Evolutionary conservation across 1,140 invertebrate genomes (phyloP).

Genomic region (Lineus longissimus): DNA sequence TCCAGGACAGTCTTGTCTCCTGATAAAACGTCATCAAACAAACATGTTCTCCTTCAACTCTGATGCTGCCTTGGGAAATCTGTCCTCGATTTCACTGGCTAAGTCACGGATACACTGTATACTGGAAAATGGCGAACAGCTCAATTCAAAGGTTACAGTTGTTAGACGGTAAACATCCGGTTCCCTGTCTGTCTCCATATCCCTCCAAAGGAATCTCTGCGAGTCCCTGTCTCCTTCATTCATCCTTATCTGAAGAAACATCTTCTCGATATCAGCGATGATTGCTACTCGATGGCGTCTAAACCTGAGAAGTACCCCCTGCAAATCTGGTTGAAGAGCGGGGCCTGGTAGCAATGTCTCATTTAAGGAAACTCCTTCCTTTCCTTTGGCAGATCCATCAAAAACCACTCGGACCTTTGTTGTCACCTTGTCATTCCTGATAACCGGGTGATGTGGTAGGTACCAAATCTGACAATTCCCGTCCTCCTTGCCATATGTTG

Average conservation of each 20-base stretch:
- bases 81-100: neutral
- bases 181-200: neutral
- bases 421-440: neutral
- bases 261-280: neutral
- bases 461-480: neutral
- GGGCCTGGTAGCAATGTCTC: neutral
- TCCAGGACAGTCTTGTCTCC: neutral
- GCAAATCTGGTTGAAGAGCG: neutral
- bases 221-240: neutral
- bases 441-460: neutral
- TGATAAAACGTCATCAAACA: neutral
- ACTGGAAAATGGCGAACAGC: neutral
- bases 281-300: neutral
- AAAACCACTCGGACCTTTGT: neutral
- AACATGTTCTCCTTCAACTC: neutral
- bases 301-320: neutral
- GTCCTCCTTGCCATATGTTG: neutral
- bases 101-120: neutral
- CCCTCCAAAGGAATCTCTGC: neutral
- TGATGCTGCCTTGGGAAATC: neutral
- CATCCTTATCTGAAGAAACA: too few relatives aligned
- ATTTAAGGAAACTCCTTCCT: neutral
- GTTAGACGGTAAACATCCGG: constrained; percentile 9
- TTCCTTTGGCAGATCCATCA: neutral
- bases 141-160: constrained; percentile 7